These are phyloP conservation scores for Magallana angulata DNA, from an alignment of 1,140 invertebrate species.

Conservation along the genomic window DNA sequence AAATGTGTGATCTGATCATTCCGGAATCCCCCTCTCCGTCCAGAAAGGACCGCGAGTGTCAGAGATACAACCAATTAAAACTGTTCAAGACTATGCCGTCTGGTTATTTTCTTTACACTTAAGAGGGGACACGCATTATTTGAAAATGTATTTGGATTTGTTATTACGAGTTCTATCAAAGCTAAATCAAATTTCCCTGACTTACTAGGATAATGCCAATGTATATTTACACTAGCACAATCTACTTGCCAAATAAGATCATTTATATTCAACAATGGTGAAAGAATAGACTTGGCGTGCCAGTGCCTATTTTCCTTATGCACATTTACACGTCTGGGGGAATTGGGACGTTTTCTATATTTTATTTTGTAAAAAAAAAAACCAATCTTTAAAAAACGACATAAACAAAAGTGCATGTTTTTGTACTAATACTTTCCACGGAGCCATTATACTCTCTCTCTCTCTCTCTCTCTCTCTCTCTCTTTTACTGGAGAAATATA, in stretches of 20 bases:
- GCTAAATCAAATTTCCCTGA: conserved; percentile 20
- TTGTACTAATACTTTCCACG: too few relatives aligned
- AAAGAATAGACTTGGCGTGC: neutral
- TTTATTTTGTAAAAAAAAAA: too few relatives aligned
- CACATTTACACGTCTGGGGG: neutral
- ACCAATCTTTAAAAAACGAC: too few relatives aligned
- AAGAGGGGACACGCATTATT: neutral
- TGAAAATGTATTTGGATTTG: conserved; percentile 38
- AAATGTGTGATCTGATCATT: conserved; percentile 22
- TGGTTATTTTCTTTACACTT: conserved; percentile 24
- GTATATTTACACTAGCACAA: conserved; percentile 14
- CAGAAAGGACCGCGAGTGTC: neutral
- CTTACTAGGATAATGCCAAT: neutral
- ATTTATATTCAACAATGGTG: neutral
- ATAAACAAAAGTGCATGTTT: too few relatives aligned
- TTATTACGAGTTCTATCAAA: neutral
- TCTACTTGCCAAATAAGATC: conserved; percentile 3
- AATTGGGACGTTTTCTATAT: too few relatives aligned
- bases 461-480: too few relatives aligned
- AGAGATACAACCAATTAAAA: conserved; percentile 3
- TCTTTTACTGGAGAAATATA: too few relatives aligned
- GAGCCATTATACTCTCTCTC: too few relatives aligned
- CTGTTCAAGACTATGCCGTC: conserved; percentile 4
- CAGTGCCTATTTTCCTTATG: neutral
- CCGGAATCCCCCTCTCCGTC: neutral